Conservation (phyloP, 2,888 invertebrate species). For the Sturmia bella region DNA sequence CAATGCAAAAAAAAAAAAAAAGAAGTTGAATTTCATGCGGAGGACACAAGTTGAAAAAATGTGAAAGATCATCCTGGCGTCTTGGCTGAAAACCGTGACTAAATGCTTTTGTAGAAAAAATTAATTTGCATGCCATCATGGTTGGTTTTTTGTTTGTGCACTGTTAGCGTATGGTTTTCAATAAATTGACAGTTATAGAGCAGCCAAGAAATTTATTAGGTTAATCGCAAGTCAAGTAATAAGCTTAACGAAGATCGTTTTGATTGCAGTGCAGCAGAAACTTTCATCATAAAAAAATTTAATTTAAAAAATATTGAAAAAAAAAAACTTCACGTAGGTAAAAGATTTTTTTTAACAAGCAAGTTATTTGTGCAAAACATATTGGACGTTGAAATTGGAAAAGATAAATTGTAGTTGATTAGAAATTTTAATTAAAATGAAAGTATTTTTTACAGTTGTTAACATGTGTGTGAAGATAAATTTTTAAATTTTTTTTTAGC, state of each 20-base stretch:
- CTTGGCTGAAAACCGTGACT: constrained; percentile 54
- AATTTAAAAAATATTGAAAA: neutral
- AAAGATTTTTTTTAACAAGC: neutral
- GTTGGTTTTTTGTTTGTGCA: constrained; percentile 1
- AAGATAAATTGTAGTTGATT: no score
- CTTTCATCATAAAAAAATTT: neutral
- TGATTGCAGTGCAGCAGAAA: neutral
- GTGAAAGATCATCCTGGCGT: constrained; percentile 52
- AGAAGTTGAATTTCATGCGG: constrained; percentile 1
- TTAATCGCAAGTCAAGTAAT: constrained; percentile 49
- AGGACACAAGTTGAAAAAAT: constrained; percentile 35
- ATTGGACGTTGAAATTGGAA: no score
- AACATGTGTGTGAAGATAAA: no score
- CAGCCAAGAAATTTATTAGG: constrained; percentile 40
- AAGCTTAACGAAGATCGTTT: neutral
- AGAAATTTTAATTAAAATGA: no score
- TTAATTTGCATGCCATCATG: constrained; percentile 33
- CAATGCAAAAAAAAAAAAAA: neutral
- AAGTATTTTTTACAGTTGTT: no score
- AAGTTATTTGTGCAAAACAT: no score
- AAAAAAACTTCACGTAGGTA: neutral
- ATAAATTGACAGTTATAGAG: constrained; percentile 55
- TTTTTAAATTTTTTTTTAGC: no score
- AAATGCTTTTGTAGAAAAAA: constrained; percentile 13
- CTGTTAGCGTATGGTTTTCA: neutral